Evolutionary conservation across 2,797 vertebrate species (phyloP).

Genomic region (Cetoscarus ocellatus): DNA sequence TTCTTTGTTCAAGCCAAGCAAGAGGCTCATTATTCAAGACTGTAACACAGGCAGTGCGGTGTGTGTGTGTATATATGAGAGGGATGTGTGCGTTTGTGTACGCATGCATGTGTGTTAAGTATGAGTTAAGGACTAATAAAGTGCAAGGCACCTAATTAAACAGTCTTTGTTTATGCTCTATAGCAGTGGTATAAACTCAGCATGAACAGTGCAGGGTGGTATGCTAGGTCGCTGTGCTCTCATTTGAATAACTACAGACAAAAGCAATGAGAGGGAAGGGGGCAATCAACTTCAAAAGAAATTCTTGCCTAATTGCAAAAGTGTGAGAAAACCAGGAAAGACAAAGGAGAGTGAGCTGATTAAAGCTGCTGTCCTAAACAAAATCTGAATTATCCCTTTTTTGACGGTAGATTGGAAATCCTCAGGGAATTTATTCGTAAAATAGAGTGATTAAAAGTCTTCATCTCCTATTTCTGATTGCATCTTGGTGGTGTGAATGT

Average conservation of each 20-base stretch:
- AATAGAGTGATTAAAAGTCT: conserved; percentile 37
- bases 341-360: conserved; percentile 63
- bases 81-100: conserved; percentile 38
- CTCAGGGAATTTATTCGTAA: neutral
- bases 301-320: conserved; percentile 77
- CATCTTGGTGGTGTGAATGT: conserved; percentile 28
- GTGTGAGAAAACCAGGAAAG: conserved; percentile 60
- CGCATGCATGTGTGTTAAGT: conserved; percentile 69
- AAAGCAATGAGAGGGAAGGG: conserved; percentile 64
- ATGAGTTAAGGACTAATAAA: conserved; percentile 84
- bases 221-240: conserved; percentile 66
- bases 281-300: conserved; percentile 77
- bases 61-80: conserved; percentile 53
- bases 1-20: conserved; percentile 65
- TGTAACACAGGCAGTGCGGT: conserved; percentile 39
- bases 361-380: conserved; percentile 51
- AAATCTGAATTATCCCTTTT: conserved; percentile 36
- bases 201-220: conserved; percentile 71
- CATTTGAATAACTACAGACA: conserved; percentile 80
- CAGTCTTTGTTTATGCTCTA: conserved; percentile 83
- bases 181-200: conserved; percentile 77
- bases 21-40: conserved; percentile 77
- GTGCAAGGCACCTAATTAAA: conserved; percentile 85
- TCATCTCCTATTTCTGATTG: conserved; percentile 28
- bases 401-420: conserved; percentile 37